Evolutionary conservation across 1,140 invertebrate genomes (phyloP).

Genomic region (Scaptomyza graminum): DNA sequence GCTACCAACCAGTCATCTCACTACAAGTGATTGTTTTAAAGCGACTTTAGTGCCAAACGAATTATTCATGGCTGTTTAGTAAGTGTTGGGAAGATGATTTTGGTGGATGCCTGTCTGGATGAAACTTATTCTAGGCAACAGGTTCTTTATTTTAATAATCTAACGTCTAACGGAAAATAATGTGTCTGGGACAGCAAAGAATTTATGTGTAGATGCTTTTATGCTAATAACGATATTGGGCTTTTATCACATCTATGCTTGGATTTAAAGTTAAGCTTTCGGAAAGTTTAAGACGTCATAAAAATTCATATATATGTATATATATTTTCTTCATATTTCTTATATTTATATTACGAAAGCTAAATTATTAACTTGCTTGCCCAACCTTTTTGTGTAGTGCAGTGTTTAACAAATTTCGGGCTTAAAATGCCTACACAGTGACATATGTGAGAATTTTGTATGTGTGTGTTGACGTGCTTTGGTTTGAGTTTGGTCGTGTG

Average conservation of each 20-base stretch:
- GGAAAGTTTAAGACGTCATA: too few relatives aligned
- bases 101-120: neutral
- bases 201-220: too few relatives aligned
- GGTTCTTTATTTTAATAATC: too few relatives aligned
- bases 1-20: conserved; percentile 42
- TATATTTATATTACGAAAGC: neutral
- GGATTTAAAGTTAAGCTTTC: too few relatives aligned
- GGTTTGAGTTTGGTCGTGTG: conserved; percentile 38
- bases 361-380: neutral
- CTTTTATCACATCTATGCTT: too few relatives aligned
- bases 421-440: conserved; percentile 52
- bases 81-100: neutral
- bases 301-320: too few relatives aligned
- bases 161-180: too few relatives aligned
- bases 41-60: neutral
- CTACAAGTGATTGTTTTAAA: conserved; percentile 13
- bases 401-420: conserved; percentile 46
- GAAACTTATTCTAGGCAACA: neutral
- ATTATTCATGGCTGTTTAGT: neutral
- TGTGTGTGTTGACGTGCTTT: conserved; percentile 3
- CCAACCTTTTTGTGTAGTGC: conserved; percentile 39
- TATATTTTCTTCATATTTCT: too few relatives aligned
- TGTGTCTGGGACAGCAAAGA: too few relatives aligned
- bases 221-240: too few relatives aligned
- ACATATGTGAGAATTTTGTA: conserved; percentile 61